Evolutionary conservation across 2,888 invertebrate species (phyloP).

Genomic region (Brenthis ino): DNA sequence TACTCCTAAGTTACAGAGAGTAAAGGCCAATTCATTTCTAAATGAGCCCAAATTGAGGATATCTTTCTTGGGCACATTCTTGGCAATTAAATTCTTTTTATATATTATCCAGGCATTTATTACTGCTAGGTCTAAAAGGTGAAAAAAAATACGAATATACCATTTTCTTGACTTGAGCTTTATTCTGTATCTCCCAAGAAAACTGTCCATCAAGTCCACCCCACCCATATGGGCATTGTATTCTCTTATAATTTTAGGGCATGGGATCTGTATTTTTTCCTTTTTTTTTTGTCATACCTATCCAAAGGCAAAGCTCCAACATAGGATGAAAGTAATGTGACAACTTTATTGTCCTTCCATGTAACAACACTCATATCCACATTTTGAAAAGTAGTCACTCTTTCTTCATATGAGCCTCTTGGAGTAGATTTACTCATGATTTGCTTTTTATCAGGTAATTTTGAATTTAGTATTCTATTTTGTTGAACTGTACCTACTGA

Average conservation of each 20-base stretch:
- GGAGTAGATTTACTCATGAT: slow-evolving; percentile 48
- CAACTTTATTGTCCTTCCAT: slow-evolving; percentile 52
- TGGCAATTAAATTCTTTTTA: slow-evolving; percentile 36
- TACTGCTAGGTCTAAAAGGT: slow-evolving; percentile 50
- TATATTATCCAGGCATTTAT: slow-evolving; percentile 52
- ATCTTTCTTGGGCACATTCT: not conserved
- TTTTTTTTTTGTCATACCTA: slow-evolving; percentile 45
- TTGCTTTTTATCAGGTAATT: slow-evolving; percentile 48
- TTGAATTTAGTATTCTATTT: slow-evolving; percentile 44
- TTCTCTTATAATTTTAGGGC: slow-evolving; percentile 45
- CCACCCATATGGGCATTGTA: slow-evolving; percentile 57
- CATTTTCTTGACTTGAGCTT: slow-evolving; percentile 44
- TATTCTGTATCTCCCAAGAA: slow-evolving; percentile 46
- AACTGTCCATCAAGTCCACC: slow-evolving; percentile 50
- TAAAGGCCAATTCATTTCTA: not conserved
- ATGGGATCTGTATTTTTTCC: slow-evolving; percentile 4
- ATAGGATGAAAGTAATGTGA: slow-evolving; percentile 50
- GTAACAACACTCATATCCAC: slow-evolving; percentile 46
- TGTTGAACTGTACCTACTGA: slow-evolving; percentile 44
- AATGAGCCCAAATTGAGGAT: slow-evolving; percentile 38
- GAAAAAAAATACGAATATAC: slow-evolving; percentile 52
- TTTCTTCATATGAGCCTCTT: slow-evolving; percentile 47
- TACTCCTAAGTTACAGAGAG: slow-evolving; percentile 38
- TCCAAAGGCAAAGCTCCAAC: slow-evolving; percentile 47
- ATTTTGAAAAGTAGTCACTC: slow-evolving; percentile 46